phyloP scores from a whole-genome alignment of 30 jellyfish, hydroid and myxozoan species.

The Chironex yamaguchii region DNA sequence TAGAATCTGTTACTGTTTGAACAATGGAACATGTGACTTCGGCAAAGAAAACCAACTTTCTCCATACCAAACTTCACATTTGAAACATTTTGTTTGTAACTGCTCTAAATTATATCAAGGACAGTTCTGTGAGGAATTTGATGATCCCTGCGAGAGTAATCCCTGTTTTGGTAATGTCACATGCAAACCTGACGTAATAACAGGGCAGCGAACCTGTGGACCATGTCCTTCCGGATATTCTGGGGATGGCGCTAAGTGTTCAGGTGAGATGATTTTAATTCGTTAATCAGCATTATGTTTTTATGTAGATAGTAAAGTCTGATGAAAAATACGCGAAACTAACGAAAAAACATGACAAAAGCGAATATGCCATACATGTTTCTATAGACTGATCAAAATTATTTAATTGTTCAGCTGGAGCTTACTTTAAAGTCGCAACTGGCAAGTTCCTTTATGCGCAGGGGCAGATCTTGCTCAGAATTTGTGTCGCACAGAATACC shows the following conservation, averaged over 20 bases:
- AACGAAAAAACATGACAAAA: too few species aligned
- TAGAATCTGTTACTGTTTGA: slow-evolving; percentile 44
- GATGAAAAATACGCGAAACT: too few species aligned
- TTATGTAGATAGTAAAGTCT: too few species aligned
- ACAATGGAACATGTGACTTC: slow-evolving; percentile 44
- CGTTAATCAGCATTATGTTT: not conserved
- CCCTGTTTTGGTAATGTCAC: slow-evolving; percentile 63
- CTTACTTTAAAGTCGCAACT: too few species aligned
- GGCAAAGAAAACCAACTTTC: not conserved
- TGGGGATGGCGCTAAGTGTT: slow-evolving; percentile 71
- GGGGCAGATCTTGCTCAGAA: too few species aligned
- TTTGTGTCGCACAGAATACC: too few species aligned
- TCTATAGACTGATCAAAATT: not conserved
- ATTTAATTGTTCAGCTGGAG: too few species aligned
- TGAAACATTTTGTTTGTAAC: slow-evolving; percentile 35
- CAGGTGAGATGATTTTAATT: slow-evolving; percentile 7
- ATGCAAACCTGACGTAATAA: slow-evolving; percentile 15
- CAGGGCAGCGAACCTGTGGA: slow-evolving; percentile 34
- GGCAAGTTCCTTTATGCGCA: too few species aligned
- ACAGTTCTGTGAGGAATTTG: slow-evolving; percentile 12
- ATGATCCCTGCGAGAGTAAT: slow-evolving; percentile 19
- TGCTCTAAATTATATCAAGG: slow-evolving; percentile 38
- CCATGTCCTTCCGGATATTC: slow-evolving; percentile 54
- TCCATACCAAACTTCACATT: not conserved
- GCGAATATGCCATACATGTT: too few species aligned